Evolutionary conservation across 2,113 vertebrate species (phyloP), one percentile per base, ranked within the genome.

Genomic region (Acinonyx jubatus): DNA sequence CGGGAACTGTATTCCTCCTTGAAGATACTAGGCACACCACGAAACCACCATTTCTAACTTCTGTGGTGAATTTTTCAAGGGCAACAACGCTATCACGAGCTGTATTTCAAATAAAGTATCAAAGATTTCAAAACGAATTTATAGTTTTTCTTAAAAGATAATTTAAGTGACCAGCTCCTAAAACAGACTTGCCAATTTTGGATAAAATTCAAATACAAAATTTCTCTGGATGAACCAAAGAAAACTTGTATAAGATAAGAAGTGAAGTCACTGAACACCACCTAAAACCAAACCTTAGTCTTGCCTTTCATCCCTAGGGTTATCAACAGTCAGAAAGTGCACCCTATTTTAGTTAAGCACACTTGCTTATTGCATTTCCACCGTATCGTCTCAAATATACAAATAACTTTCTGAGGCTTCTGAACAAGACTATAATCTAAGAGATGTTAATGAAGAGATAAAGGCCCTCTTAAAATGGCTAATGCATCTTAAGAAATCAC

Each of bases 341-440:
- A n/a, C 38, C 87, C 78, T 25, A 21, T 52, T 89, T 57, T 31
- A 88, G 71, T 79, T 61, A 91, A 76, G 69, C 16, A 84, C 41
- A 74, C 18, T 19, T 91, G 85, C 80, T 78, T n/a, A 48, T 73
- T 38, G 38, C 21, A 80, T 84, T 80, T 86, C 63, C 83, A 36
- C 8, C 50, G 93, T 0, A 76, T 1, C 83, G 50, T 93, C 88
- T 97, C 93, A 94, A 95, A 95, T 38, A 74, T 31, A 97, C 38
- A 86, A 87, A 94, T 38, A 65, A 25, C 92, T 73, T 71, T 86
- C 66, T 89, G 31, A 97, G 74, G 27, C n/a, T 97, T 92, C 73
- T 90, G 29, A 96, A 95, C 25, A 97, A 97, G 88, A 55, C 19
- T 97, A 14, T 33, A 92, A 97, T n/a, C 25, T 4, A 97, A 95